phyloP scores from a whole-genome alignment of 2,888 invertebrate genomes.

The Oligia latruncula region DNA sequence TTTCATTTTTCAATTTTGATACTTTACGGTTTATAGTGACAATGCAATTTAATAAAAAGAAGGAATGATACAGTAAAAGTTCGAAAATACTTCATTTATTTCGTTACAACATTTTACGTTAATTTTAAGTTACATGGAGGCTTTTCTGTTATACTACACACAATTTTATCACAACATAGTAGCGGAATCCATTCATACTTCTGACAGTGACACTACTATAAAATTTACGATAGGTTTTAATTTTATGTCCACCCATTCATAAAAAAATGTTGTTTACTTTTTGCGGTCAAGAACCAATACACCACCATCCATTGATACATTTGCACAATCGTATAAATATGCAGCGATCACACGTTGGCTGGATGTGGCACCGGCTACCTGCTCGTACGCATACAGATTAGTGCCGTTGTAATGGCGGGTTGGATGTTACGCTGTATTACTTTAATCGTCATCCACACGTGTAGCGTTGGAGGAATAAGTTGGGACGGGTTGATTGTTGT shows the following conservation, averaged over 20 bases:
- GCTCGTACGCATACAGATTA: conserved; percentile 74
- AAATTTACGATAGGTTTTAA: not conserved
- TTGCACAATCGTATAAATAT: conserved; percentile 27
- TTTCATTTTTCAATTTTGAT: not conserved
- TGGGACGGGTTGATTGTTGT: not conserved
- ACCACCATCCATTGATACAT: conserved; percentile 26
- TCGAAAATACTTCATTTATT: not conserved
- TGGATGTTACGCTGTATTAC: conserved; percentile 83
- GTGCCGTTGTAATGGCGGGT: conserved; percentile 78
- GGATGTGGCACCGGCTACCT: conserved; percentile 68
- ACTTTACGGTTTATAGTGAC: not conserved
- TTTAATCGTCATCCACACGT: conserved; percentile 83
- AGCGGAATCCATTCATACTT: not conserved
- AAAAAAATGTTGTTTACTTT: conserved; percentile 7
- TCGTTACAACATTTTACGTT: not conserved
- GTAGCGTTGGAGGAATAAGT: conserved; percentile 69
- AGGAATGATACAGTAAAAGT: not conserved
- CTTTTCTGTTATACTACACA: no score
- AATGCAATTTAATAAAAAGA: not conserved
- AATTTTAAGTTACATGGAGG: no score
- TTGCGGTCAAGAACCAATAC: conserved; percentile 9
- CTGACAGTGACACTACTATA: not conserved
- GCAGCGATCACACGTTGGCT: conserved; percentile 19
- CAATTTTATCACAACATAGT: not conserved
- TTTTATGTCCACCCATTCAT: not conserved